Base-by-base conservation (phyloP, 2,797 vertebrate genomes). In the Hapalemur alaotrensis region DNA sequence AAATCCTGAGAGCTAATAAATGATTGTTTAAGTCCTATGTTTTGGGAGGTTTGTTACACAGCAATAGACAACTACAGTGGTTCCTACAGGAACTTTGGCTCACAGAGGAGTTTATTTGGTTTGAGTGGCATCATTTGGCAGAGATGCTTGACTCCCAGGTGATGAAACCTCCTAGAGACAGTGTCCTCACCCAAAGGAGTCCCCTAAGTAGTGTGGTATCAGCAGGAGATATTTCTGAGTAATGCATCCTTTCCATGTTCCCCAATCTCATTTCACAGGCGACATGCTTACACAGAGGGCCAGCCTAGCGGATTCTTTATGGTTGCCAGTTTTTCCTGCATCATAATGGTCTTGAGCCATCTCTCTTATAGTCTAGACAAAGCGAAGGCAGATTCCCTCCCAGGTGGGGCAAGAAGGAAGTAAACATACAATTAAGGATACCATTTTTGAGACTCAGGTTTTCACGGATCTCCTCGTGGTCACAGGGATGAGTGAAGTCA, bases 401-500 rank as follows among this genome's bases (percentile, higher is more conserved):
- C 5, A 23, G 13, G 4, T 2, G 13, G 32, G 23, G 8, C 23
- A 15, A 69, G 43, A 48, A 70, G 57, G 35, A 85, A 15, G 52
- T 11, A 52, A 80, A 69, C 52, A 54, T 14, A 78, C 13, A 78
- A 18, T 20, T 2, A 73, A 41, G 38, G 67, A 48, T 99, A 99
- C 99, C 99, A 41, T 98, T 98, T 99, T 99, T 99, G 93, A 99
- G 98, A 96, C 99, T 99, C 97, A 99, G 99, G 97, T 99, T 99
- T 97, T 99, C 99, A 95, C 99, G 98, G 97, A 99, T 99, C 98
- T 99, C 99, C 81, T 99, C 99, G 0, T 99, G 99, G 98, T 99
- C 99, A 96, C 99, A 99, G 48, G 99, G 99, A 79, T 99, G 99
- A 85, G 99, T 99, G 98, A 99, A 99, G 98, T 99, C 99, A 98